phyloP scores from a whole-genome alignment of 2,888 invertebrate species.

The Napeogenes sylphis region DNA sequence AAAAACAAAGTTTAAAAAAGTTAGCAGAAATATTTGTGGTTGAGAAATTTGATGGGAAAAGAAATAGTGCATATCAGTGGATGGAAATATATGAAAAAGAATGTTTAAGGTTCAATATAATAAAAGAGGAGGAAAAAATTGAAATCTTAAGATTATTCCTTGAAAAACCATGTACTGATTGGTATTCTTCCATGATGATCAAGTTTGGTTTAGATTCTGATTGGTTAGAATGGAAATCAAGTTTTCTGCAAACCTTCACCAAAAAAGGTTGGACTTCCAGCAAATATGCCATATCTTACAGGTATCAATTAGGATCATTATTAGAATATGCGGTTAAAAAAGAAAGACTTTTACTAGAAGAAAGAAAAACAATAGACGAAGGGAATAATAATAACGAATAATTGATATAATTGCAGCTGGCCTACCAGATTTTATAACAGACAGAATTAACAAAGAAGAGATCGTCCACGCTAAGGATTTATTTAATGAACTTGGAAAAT shows the following conservation, averaged over 20 bases:
- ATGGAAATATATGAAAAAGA: conserved; percentile 38
- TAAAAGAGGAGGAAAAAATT: conserved; percentile 33
- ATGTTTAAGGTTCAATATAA: conserved; percentile 33
- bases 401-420: conserved; percentile 16
- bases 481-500: conserved; percentile 15
- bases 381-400: no score
- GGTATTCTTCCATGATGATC: conserved; percentile 26
- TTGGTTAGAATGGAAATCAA: conserved; percentile 32
- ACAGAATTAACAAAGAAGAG: conserved; percentile 17
- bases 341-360: conserved; percentile 30
- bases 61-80: conserved; percentile 34
- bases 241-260: conserved; percentile 33
- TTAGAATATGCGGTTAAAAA: conserved; percentile 38
- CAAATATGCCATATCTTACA: conserved; percentile 35
- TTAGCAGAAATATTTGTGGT: conserved; percentile 37
- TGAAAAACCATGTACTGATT: conserved; percentile 31
- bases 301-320: conserved; percentile 36
- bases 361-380: conserved; percentile 13
- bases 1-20: conserved; percentile 31
- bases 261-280: conserved; percentile 35
- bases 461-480: neutral
- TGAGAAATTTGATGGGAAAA: conserved; percentile 37
- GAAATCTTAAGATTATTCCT: conserved; percentile 34
- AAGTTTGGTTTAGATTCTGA: conserved; percentile 25
- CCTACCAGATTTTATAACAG: conserved; percentile 15